These are phyloP conservation scores for Choloepus didactylus DNA, from an alignment of 2,797 vertebrate species.

Conservation along the genomic window DNA sequence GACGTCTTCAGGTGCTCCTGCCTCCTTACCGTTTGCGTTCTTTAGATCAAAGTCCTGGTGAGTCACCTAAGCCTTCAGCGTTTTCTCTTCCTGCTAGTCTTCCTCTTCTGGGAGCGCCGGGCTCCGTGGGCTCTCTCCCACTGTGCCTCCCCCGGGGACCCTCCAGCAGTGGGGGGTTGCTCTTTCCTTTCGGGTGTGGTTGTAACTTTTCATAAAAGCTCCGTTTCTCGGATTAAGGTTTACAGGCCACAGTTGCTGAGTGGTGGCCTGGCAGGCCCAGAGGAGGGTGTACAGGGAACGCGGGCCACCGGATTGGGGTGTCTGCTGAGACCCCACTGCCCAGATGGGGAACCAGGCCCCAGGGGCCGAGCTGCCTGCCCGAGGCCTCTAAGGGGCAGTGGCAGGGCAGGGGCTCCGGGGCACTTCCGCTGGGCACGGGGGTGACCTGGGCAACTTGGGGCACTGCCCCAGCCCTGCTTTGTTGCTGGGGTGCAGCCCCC, in stretches of 20 bases:
- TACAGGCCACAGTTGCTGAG: background rate
- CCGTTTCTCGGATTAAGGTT: background rate
- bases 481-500: background rate
- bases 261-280: background rate
- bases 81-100: background rate
- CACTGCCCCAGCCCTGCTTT: background rate
- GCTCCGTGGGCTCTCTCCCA: too few species aligned
- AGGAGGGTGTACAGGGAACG: background rate
- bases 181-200: background rate
- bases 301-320: background rate
- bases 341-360: background rate
- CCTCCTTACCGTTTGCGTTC: slow-evolving; percentile 66
- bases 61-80: slow-evolving; percentile 70
- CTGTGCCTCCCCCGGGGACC: too few species aligned
- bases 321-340: background rate
- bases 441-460: background rate
- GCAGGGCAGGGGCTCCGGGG: background rate
- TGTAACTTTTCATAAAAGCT: slow-evolving; percentile 68
- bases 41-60: slow-evolving; percentile 74
- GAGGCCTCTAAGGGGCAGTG: background rate
- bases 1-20: slow-evolving; percentile 18
- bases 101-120: too few species aligned
- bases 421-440: background rate
- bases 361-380: background rate
- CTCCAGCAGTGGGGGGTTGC: too few species aligned